phyloP scores from a whole-genome alignment of 1,140 invertebrate genomes.

The Microplitis mediator region DNA sequence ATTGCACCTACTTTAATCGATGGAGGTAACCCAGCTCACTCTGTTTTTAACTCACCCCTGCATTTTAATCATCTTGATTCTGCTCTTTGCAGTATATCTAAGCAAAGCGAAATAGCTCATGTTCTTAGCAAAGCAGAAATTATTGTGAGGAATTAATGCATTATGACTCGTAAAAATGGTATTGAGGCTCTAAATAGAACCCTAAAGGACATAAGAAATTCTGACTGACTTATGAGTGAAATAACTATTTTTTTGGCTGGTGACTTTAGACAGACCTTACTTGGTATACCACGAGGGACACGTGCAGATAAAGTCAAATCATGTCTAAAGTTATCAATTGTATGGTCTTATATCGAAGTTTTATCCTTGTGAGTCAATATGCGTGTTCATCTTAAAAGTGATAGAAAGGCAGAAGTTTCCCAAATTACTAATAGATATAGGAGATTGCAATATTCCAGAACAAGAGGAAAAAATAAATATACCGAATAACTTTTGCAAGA shows the following conservation, averaged over 20 bases:
- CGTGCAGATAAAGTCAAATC: slow-evolving; percentile 37
- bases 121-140: slow-evolving; percentile 33
- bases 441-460: slow-evolving; percentile 41
- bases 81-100: slow-evolving; percentile 40
- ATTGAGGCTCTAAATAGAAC: slow-evolving; percentile 40
- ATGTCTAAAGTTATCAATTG: not conserved
- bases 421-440: slow-evolving; percentile 50
- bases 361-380: slow-evolving; percentile 54
- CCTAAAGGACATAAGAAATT: slow-evolving; percentile 35
- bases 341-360: slow-evolving; percentile 21
- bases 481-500: not conserved
- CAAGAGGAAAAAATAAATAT: not conserved
- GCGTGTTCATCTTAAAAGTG: slow-evolving; percentile 52
- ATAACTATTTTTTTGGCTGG: slow-evolving; percentile 33
- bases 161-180: slow-evolving; percentile 42
- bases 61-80: slow-evolving; percentile 36
- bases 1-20: slow-evolving; percentile 42
- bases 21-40: slow-evolving; percentile 39
- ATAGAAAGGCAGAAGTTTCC: slow-evolving; percentile 42
- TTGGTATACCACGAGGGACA: slow-evolving; percentile 52
- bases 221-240: slow-evolving; percentile 36
- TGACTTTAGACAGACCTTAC: slow-evolving; percentile 58
- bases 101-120: slow-evolving; percentile 34
- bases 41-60: slow-evolving; percentile 37
- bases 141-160: slow-evolving; percentile 39